These are phyloP conservation scores for Promerops cafer DNA, from an alignment of 2,113 vertebrate genomes.

Conservation along the genomic window DNA sequence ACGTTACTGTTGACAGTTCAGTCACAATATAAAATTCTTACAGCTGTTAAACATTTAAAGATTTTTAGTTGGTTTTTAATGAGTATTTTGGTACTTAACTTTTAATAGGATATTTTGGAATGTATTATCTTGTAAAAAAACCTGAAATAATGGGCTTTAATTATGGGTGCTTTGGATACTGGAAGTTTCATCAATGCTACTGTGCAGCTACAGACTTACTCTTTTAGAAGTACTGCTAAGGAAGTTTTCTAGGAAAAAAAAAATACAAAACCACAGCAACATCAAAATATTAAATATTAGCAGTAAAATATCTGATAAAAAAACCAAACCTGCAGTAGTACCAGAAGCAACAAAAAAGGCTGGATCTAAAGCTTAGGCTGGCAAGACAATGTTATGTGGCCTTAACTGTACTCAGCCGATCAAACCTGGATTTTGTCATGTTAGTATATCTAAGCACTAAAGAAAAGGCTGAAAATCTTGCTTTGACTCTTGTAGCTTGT, in stretches of 20 bases:
- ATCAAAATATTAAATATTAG: neutral
- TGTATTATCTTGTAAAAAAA: neutral
- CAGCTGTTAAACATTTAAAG: neutral
- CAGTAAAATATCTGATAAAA: neutral
- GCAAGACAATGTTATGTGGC: fast-evolving
- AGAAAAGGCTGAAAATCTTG: neutral
- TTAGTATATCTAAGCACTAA: neutral
- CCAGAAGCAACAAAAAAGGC: neutral
- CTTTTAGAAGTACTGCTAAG: neutral
- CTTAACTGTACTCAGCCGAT: neutral
- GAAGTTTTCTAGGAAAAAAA: neutral
- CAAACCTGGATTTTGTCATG: neutral
- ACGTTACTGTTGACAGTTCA: neutral
- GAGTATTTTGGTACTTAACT: neutral
- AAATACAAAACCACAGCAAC: too few species aligned
- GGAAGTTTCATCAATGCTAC: neutral
- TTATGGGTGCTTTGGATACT: neutral
- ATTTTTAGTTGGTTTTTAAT: slow-evolving; percentile 7
- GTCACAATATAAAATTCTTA: neutral
- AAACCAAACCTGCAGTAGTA: neutral
- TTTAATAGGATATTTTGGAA: neutral
- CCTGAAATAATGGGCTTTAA: neutral
- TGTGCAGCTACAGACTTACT: neutral
- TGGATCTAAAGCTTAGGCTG: neutral
- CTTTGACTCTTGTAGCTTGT: neutral